These are phyloP conservation scores for Dasyurus viverrinus DNA, from an alignment of 2,113 vertebrate species.

Conservation along the genomic window DNA sequence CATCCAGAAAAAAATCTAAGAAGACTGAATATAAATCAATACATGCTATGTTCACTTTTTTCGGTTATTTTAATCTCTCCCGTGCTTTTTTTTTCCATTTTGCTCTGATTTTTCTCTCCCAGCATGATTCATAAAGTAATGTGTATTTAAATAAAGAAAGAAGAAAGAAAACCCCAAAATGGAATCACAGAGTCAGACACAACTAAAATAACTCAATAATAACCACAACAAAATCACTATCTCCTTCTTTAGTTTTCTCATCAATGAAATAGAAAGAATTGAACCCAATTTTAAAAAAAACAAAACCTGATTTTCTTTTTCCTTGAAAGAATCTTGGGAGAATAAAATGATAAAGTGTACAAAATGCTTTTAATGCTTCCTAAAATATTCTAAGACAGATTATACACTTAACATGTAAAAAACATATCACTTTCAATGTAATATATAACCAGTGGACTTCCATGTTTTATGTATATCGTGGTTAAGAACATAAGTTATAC, in stretches of 20 bases:
- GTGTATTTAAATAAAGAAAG: too few relatives aligned
- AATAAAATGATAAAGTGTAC: constrained; percentile 68
- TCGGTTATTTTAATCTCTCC: too few relatives aligned
- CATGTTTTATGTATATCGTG: constrained; percentile 73
- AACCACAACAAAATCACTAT: background rate
- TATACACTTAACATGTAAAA: constrained; percentile 65
- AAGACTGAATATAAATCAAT: too few relatives aligned
- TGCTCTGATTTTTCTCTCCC: too few relatives aligned
- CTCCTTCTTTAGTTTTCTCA: background rate
- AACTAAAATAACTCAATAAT: background rate
- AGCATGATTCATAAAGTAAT: too few relatives aligned
- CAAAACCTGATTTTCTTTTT: constrained; percentile 33
- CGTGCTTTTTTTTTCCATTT: too few relatives aligned
- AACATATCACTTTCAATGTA: constrained; percentile 73
- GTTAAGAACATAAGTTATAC: constrained; percentile 77
- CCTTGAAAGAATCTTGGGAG: constrained; percentile 62
- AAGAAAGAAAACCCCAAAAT: background rate
- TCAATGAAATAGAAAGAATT: constrained; percentile 26
- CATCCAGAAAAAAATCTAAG: too few relatives aligned
- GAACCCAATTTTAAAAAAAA: background rate
- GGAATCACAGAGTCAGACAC: background rate
- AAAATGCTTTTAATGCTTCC: constrained; percentile 73
- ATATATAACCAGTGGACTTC: constrained; percentile 71
- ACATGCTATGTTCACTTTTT: too few relatives aligned
- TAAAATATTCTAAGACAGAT: constrained; percentile 62